Conservation (phyloP, 2,797 vertebrate genomes). For the Syncerus caffer region DNA sequence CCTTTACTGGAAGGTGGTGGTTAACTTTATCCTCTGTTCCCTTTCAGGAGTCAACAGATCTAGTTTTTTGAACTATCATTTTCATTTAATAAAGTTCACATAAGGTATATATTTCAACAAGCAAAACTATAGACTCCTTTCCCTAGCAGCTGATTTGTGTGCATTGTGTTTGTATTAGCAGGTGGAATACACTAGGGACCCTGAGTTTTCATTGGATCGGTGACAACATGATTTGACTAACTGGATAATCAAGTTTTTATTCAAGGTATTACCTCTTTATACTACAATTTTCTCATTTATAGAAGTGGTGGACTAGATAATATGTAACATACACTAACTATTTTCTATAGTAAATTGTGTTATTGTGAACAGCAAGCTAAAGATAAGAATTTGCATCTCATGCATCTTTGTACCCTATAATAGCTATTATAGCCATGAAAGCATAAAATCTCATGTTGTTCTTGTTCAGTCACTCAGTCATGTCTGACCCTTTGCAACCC, state of each 20-base stretch:
- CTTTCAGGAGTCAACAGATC: slow-evolving; percentile 18
- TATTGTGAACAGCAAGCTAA: not conserved
- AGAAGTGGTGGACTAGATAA: not conserved
- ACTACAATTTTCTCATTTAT: not conserved
- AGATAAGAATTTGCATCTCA: not conserved
- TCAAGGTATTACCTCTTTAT: not conserved
- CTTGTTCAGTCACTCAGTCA: not conserved
- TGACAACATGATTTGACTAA: not conserved
- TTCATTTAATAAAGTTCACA: not conserved
- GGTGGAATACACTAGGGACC: not conserved
- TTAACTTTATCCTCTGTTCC: slow-evolving; percentile 47
- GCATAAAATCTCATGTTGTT: not conserved
- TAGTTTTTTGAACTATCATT: not conserved
- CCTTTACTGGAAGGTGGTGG: slow-evolving; percentile 45
- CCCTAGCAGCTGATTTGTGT: not conserved
- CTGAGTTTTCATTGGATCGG: not conserved
- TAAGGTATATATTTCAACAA: not conserved
- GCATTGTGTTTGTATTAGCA: not conserved
- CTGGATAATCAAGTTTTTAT: not conserved
- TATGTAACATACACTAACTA: not conserved
- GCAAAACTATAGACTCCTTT: not conserved
- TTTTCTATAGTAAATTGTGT: not conserved
- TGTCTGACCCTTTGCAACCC: not conserved
- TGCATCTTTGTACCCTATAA: not conserved
- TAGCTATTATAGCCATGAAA: not conserved